Conservation (phyloP, 2,113 vertebrate species). For the Zingel zingel region DNA sequence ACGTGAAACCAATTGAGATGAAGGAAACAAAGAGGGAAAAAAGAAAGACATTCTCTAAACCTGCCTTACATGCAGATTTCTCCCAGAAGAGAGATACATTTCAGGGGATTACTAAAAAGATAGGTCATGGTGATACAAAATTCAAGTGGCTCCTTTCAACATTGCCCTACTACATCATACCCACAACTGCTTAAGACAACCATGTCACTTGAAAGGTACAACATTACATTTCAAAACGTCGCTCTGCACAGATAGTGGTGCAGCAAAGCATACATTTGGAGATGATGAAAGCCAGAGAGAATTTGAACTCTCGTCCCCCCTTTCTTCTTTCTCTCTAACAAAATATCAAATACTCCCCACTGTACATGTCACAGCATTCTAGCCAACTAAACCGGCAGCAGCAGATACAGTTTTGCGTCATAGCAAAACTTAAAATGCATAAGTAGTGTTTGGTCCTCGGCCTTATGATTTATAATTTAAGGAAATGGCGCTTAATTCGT, state of each 20-base stretch:
- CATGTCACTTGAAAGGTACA: constrained; percentile 7
- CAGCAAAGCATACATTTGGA: constrained; percentile 16
- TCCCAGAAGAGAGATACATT: not conserved
- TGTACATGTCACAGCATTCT: not conserved
- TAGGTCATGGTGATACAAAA: not conserved
- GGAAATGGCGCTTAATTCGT: constrained; percentile 2
- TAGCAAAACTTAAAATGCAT: constrained; percentile 20
- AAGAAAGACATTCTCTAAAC: not conserved
- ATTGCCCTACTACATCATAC: not conserved
- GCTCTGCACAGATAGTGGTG: not conserved
- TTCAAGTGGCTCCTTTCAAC: not conserved
- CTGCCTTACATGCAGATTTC: not conserved
- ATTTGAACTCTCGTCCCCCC: not conserved
- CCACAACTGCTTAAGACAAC: not conserved
- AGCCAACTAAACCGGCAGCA: constrained; percentile 13
- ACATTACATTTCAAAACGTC: constrained; percentile 6
- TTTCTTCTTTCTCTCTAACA: not conserved
- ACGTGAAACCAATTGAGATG: not conserved
- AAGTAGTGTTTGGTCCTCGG: not conserved
- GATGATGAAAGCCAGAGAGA: constrained; percentile 11
- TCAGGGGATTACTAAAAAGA: constrained; percentile 10
- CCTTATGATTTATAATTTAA: constrained; percentile 8
- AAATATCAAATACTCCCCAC: constrained; percentile 15
- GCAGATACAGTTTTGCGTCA: constrained; percentile 1
- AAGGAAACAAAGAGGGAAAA: not conserved